Evolutionary conservation across 2,797 vertebrate genomes (phyloP), one percentile per base, ranked within the genome.

Genomic region (Halcyon badia): DNA sequence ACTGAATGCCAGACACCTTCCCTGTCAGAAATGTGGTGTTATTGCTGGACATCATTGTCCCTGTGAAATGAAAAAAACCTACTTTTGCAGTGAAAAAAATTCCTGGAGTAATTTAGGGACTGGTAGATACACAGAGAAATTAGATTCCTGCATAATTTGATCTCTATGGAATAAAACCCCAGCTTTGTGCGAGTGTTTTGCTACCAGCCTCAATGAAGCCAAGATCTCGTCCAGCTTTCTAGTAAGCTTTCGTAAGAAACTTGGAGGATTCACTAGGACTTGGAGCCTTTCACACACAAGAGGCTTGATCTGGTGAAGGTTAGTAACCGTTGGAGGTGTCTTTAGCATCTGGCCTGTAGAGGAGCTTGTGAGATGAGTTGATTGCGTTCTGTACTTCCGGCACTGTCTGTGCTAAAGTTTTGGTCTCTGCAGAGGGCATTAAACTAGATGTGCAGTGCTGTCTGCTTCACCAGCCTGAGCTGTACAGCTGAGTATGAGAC

Each of bases 31-130:
- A 82, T 31, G 73, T 89, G 81, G 88, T 33, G 2, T 60, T 96
- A 65, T 72, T 93, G 70, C 84, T 95, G 90, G 37, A 49, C 85
- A 83, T 37, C 69, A 58, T 39, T 78, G 94, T 93, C 51, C 77
- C 68, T 80, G 7, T 71, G 71, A 51, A 69, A 96, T 75, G 3
- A 42, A 42, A 71, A 93, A 94, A 69, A 72, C 1, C 3, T 14
- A 31, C 2, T 96, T 97, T 94, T 86, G 66, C 73, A 86, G 89
- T 90, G 90, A 77, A 75, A 95, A 90, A 78, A 11, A 84, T 75
- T 90, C 81, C 46, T 52, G 54, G 66, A 70, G n/a, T 86, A 61
- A 56, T 93, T 89, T 82, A 73, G 81, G 41, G 41, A 39, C 15
- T 54, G 24, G 58, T 71, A n/a, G 31, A 49, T 56, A 77, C 4